Base-by-base conservation (phyloP, 2,888 invertebrate genomes). In the Euzetes globulus region DNA sequence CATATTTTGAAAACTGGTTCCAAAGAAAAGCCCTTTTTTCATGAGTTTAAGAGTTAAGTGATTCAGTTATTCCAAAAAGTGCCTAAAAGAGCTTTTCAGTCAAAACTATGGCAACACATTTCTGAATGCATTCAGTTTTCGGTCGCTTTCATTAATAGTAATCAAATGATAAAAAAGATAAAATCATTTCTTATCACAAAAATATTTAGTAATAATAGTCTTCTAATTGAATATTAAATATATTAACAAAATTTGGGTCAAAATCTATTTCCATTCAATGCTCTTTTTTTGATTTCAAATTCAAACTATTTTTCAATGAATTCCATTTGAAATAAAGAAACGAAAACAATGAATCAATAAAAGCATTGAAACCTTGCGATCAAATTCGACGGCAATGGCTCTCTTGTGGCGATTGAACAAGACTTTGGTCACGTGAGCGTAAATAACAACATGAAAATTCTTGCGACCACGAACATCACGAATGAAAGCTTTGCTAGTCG, bases 381-480 rank as follows among this genome's bases (percentile, higher is more conserved):
- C 78, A 50, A 79, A 79, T 55, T 78, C 65, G 5, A 79, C 78
- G 3, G 75, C 77, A 50, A 77, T 90, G 0, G 92, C 90, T 22
- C 89, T 84, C 81, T 90, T 91, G 0, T 88, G 88, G 52, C 86
- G 87, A 73, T 92, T 89, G 79, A 91, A 87, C 25, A 91, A 85
- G 50, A 79, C 78, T 52, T 77, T 77, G 9, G 78, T 78, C 29
- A 77, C 79, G 47, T 78, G 78, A 22, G 78, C 77, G n/a, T 76
- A 76, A 0, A 87, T 84, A 72, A 89, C 80, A 1, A 90, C 85
- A 71, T 88, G 87, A 6, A 92, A 83, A 81, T 91, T 92, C 65
- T 81, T 83, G 71, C 87, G 84, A 13, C 68, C 74, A 7, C 72
- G 68, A 6, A 70, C 37, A 3, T 78, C 75, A 76, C 82, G 79